Conservation (phyloP, 1,140 invertebrate species). For the Lordiphosa stackelbergi region DNA sequence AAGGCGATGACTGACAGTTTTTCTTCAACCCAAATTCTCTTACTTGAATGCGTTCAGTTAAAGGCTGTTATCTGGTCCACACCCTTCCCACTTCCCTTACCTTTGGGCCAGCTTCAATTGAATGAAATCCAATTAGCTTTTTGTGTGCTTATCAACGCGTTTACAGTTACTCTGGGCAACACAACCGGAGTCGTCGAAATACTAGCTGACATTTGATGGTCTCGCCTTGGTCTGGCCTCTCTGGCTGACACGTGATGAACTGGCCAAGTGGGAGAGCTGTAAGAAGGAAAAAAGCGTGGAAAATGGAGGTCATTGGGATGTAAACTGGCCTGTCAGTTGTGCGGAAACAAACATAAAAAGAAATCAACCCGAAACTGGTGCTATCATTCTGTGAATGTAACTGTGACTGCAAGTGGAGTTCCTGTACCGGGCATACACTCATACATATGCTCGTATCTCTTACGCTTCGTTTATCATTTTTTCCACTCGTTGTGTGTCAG, state of each 20-base stretch:
- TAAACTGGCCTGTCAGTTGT: conserved; percentile 37
- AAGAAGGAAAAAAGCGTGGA: conserved; percentile 4
- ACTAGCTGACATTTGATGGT: conserved; percentile 58
- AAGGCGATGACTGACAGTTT: background rate
- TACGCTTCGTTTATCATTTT: conserved; percentile 66
- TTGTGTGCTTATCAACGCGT: conserved; percentile 58
- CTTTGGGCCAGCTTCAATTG: conserved; percentile 22
- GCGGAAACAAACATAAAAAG: conserved; percentile 10
- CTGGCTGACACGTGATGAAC: conserved; percentile 56
- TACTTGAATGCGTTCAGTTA: conserved; percentile 5
- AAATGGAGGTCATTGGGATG: conserved; percentile 28
- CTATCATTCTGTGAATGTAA: conserved; percentile 5
- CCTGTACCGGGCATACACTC: conserved; percentile 11
- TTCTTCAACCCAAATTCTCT: background rate
- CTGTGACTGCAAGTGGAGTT: conserved; percentile 32
- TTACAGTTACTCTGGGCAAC: conserved; percentile 40
- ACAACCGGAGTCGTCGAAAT: conserved; percentile 45
- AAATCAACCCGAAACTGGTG: conserved; percentile 3
- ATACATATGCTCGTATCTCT: conserved; percentile 52
- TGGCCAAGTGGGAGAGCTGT: conserved; percentile 1
- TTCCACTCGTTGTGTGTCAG: conserved; percentile 22
- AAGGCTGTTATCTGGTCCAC: conserved; percentile 4
- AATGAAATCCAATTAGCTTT: conserved; percentile 70
- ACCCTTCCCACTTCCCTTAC: background rate
- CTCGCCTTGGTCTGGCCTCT: conserved; percentile 23